Evolutionary conservation across 2,113 vertebrate genomes (phyloP).

Genomic region (Tautogolabrus adspersus): DNA sequence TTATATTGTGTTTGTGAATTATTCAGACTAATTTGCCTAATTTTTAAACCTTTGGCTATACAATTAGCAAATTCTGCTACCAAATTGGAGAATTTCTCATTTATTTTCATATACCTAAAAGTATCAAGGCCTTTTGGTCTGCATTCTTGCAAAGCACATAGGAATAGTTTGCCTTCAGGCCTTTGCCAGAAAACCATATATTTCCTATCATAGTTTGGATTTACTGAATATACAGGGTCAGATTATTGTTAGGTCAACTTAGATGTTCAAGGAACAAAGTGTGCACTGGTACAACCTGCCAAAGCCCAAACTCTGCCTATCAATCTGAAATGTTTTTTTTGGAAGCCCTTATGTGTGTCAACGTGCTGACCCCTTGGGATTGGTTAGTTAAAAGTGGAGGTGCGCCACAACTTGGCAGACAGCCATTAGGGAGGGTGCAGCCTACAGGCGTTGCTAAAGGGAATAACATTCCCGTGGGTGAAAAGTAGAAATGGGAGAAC

Average conservation of each 20-base stretch:
- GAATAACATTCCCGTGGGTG: neutral
- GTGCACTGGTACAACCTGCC: neutral
- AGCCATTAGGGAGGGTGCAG: neutral
- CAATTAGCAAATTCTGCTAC: too few relatives aligned
- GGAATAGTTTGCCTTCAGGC: neutral
- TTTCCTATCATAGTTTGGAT: too few relatives aligned
- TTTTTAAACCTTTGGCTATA: too few relatives aligned
- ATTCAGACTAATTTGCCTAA: too few relatives aligned
- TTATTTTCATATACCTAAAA: too few relatives aligned
- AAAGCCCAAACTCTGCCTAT: too few relatives aligned
- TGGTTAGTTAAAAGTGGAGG: neutral
- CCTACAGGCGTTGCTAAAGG: conserved; percentile 3
- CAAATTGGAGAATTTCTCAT: too few relatives aligned
- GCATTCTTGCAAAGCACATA: too few relatives aligned
- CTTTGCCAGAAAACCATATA: neutral
- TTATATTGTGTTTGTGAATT: too few relatives aligned
- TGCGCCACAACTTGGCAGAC: conserved; percentile 8
- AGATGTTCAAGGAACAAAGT: neutral
- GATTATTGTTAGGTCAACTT: neutral
- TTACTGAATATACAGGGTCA: too few relatives aligned
- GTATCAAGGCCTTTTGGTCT: too few relatives aligned
- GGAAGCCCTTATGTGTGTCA: neutral
- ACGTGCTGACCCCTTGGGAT: neutral
- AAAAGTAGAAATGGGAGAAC: neutral
- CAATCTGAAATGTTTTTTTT: neutral